phyloP scores from a whole-genome alignment of 2,888 invertebrate species.

The Diadegma fenestrale region DNA sequence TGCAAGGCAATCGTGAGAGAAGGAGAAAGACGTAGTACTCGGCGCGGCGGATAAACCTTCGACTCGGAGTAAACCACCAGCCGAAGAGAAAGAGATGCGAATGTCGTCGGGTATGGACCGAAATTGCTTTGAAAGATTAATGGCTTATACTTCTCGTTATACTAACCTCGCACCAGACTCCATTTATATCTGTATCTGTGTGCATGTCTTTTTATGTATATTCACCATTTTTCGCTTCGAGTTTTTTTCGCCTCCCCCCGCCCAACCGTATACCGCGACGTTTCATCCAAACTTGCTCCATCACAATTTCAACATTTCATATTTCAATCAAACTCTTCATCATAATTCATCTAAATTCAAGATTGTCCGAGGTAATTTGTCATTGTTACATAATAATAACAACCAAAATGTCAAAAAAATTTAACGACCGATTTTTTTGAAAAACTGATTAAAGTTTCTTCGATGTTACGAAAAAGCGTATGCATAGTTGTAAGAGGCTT shows the following conservation, averaged over 20 bases:
- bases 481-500: too few species aligned
- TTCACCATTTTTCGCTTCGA: constrained; percentile 37
- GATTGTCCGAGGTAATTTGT: too few species aligned
- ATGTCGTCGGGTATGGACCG: constrained; percentile 81
- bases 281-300: neutral
- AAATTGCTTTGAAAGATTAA: constrained; percentile 83
- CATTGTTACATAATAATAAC: too few species aligned
- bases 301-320: neutral
- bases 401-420: too few species aligned
- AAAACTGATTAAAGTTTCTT: too few species aligned
- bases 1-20: constrained; percentile 61
- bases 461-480: too few species aligned
- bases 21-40: constrained; percentile 52
- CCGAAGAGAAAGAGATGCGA: constrained; percentile 69
- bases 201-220: constrained; percentile 34
- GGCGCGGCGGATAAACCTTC: constrained; percentile 52
- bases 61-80: constrained; percentile 49
- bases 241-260: neutral
- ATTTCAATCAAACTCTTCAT: neutral
- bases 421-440: too few species aligned
- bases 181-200: constrained; percentile 4
- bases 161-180: constrained; percentile 62
- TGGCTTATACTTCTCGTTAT: constrained; percentile 80
- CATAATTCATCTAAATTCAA: too few species aligned
- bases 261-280: neutral